phyloP scores from a whole-genome alignment of 2,113 vertebrate species.

The Oostethus manadensis region DNA sequence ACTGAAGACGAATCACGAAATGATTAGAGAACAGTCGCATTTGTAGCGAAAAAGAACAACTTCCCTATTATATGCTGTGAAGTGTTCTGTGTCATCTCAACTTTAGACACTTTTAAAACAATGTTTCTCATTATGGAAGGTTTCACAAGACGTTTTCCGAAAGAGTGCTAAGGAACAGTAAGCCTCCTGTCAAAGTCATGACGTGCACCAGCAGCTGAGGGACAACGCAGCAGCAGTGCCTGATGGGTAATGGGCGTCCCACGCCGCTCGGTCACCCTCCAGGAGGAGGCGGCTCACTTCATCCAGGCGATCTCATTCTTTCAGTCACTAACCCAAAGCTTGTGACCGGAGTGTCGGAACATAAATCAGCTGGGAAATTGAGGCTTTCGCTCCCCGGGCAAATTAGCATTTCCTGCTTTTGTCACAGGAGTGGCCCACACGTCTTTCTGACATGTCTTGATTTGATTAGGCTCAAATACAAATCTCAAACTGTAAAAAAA shows the following conservation, averaged over 20 bases:
- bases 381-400: not conserved
- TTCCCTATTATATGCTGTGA: no score
- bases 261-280: not conserved
- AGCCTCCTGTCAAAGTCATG: slow-evolving; percentile 1
- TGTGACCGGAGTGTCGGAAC: slow-evolving; percentile 1
- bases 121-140: not conserved
- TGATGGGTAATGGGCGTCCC: slow-evolving; percentile 1
- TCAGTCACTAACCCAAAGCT: slow-evolving; percentile 10
- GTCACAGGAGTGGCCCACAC: not conserved
- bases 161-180: not conserved
- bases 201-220: slow-evolving; percentile 2
- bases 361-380: slow-evolving; percentile 1
- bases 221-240: not conserved
- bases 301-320: slow-evolving; percentile 7
- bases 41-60: no score
- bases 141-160: not conserved
- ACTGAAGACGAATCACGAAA: no score
- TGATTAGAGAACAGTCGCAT: no score
- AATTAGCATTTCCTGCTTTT: slow-evolving; percentile 6
- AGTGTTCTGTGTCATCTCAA: no score
- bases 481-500: not conserved
- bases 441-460: not conserved
- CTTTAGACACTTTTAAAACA: not conserved
- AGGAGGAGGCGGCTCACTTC: not conserved
- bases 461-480: not conserved